phyloP scores from a whole-genome alignment of 2,113 vertebrate genomes.

The Gracilinanus agilis region DNA sequence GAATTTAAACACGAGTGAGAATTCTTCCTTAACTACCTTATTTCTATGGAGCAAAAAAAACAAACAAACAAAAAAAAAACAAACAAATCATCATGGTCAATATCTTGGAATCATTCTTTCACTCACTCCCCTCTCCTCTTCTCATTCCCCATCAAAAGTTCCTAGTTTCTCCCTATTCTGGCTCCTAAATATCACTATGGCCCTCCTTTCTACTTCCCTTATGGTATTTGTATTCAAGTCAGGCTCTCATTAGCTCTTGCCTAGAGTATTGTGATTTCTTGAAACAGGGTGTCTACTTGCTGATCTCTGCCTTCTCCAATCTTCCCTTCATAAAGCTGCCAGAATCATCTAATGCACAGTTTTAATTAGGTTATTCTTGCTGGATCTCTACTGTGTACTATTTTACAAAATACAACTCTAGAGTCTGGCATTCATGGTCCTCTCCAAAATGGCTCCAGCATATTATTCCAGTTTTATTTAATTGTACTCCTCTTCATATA shows the following conservation, averaged over 20 bases:
- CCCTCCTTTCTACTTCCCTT: not conserved
- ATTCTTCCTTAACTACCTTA: not conserved
- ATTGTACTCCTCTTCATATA: not conserved
- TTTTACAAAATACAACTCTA: not conserved
- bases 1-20: conserved; percentile 34
- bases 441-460: not conserved
- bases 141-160: not conserved
- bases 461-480: not conserved
- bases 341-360: not conserved
- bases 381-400: not conserved
- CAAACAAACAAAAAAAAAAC: too few species aligned
- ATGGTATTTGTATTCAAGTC: not conserved
- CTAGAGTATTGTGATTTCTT: not conserved
- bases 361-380: not conserved
- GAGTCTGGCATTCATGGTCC: not conserved
- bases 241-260: not conserved
- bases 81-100: not conserved
- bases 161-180: not conserved
- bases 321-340: not conserved
- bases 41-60: not conserved
- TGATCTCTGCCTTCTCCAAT: not conserved
- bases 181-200: not conserved
- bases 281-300: not conserved
- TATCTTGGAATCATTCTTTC: not conserved
- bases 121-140: not conserved